Conservation (phyloP, 2,888 invertebrate species). For the Sympetrum striolatum region DNA sequence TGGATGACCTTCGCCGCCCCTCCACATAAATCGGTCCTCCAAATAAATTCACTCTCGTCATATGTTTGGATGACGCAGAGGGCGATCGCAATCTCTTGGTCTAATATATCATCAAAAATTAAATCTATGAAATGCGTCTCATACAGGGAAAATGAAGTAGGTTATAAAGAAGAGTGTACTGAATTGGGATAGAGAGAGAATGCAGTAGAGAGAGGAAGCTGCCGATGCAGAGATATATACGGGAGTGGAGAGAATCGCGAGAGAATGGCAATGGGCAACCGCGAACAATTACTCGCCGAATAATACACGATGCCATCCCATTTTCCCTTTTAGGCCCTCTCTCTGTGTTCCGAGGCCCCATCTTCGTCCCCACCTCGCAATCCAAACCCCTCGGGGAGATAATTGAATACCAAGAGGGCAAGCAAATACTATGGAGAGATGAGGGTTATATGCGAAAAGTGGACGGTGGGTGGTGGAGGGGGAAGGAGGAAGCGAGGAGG, state of each 20-base stretch:
- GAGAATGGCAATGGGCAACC: not conserved
- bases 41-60: too few relatives aligned
- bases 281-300: constrained; percentile 21
- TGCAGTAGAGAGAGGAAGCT: not conserved
- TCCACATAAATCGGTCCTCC: too few relatives aligned
- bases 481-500: not conserved
- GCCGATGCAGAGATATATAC: not conserved
- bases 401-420: constrained; percentile 4
- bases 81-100: too few relatives aligned
- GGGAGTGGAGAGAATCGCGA: not conserved
- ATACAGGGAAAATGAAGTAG: not conserved
- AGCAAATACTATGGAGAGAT: not conserved
- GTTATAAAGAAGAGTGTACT: too few relatives aligned
- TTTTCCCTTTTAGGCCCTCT: not conserved
- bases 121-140: too few relatives aligned
- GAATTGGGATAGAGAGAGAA: not conserved
- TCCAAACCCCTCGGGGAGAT: constrained; percentile 2
- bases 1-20: too few relatives aligned
- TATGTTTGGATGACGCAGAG: too few relatives aligned
- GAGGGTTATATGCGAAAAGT: not conserved
- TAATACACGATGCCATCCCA: constrained; percentile 3
- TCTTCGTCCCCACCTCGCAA: not conserved
- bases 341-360: not conserved
- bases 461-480: not conserved
- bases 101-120: too few relatives aligned